Base-by-base conservation (phyloP, 2,797 vertebrate species). In the Melanotaenia maccullochi region DNA sequence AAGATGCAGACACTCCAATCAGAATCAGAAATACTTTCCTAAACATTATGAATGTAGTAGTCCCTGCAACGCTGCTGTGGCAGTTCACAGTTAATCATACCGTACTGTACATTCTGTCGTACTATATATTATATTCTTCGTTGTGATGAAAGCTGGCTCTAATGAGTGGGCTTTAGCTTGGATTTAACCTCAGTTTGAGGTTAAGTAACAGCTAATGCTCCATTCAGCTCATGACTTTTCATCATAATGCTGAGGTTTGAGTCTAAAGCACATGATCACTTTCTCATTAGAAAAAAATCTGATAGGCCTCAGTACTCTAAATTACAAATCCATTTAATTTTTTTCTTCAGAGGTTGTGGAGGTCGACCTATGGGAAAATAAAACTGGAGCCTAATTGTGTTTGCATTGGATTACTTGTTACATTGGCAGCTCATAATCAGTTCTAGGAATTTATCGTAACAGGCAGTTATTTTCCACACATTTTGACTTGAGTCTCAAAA, bases 251-350 rank as follows among this genome's bases (percentile, higher is more conserved):
- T 16, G 16, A 20, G 20, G 49, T 35, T 35, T 52, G 44, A 65
- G 47, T 59, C 40, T 63, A 65, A 69, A 44, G 68, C 60, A 71
- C 68, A 72, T 54, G 22, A 81, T 72, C 47, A 51, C 8, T 20
- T 55, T 65, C 18, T 74, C 70, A 76, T 80, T 71, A 73, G 22
- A 38, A 57, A 30, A 49, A 36, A 58, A 47, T 51, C 36, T 62
- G 36, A 71, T 62, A 54, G 5, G 36, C 70, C 33, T 65, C 60
- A 11, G 47, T 24, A 14, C 16, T 12, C 42, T 25, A 25, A 60
- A 47, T 59, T 71, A 47, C 25, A 32, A 68, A 60, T 36, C 30
- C 36, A 16, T 38, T 25, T 64, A 68, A 75, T 70, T 2, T 36
- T 75, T 84, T 67, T 73, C 36, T 52, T 18, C 16, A 42, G 40